Percentiles rank a stretch among this genome's conserved stretches.
phyloP scores from a whole-genome alignment of 2,888 invertebrate species.

The Creontiades dilutus region DNA sequence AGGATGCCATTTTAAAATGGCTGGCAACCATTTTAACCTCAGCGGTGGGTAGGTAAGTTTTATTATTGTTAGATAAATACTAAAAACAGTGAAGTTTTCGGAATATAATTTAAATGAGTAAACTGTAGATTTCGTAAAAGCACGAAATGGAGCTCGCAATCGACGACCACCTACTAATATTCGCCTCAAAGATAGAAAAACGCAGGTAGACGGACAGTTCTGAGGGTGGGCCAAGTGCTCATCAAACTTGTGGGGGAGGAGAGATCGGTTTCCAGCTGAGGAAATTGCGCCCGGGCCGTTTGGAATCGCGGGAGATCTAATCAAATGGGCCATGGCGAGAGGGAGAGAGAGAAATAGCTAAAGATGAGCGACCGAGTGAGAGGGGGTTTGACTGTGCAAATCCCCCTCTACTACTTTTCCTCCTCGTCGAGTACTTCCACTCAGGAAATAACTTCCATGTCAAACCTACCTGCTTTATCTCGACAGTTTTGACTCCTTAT shows the following conservation, averaged over 20 bases:
- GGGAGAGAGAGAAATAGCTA: not conserved
- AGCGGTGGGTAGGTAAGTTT: too few relatives aligned
- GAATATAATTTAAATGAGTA: too few relatives aligned
- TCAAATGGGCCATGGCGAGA: not conserved
- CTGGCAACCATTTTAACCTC: too few relatives aligned
- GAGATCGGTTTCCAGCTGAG: conserved; percentile 25
- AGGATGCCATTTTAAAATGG: too few relatives aligned
- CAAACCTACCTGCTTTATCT: conserved; percentile 19
- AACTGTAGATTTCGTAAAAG: too few relatives aligned
- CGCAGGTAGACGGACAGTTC: not conserved
- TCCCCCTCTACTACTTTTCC: conserved; percentile 1
- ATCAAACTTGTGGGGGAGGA: not conserved
- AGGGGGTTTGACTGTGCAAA: not conserved
- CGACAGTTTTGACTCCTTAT: not conserved
- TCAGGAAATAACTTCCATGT: conserved; percentile 25
- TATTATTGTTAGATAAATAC: too few relatives aligned
- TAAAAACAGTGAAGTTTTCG: too few relatives aligned
- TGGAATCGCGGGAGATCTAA: conserved; percentile 2
- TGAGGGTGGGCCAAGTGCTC: not conserved
- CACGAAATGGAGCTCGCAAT: too few relatives aligned
- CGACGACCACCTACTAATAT: not conserved
- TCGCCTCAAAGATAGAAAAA: not conserved
- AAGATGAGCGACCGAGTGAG: too few relatives aligned
- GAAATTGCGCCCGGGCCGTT: conserved; percentile 3
- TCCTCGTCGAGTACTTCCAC: conserved; percentile 10